phyloP scores from a whole-genome alignment of 2,797 vertebrate species.

The Sebastes variabilis region DNA sequence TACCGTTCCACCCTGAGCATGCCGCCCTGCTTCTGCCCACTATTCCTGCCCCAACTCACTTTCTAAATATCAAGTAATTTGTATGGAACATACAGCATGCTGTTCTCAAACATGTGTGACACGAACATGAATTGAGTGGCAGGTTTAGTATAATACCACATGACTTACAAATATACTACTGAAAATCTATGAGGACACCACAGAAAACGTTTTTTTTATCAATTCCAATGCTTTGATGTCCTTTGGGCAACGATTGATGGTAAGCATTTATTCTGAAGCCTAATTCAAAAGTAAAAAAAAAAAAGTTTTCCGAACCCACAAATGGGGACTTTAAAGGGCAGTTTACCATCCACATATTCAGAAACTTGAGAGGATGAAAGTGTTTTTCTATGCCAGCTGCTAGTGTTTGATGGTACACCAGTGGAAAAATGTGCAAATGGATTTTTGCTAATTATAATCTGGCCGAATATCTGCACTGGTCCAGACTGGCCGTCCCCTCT shows the following conservation, averaged over 20 bases:
- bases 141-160: not conserved
- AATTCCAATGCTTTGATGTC: not conserved
- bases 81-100: not conserved
- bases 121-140: not conserved
- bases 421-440: not conserved
- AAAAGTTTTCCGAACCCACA: not conserved
- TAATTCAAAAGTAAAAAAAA: not conserved
- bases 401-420: not conserved
- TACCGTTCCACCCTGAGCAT: slow-evolving; percentile 44
- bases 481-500: no score
- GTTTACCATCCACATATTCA: not conserved
- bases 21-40: not conserved
- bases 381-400: not conserved
- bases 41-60: not conserved
- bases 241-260: not conserved
- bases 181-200: not conserved
- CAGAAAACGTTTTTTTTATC: not conserved
- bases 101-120: not conserved
- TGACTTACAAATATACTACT: not conserved
- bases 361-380: not conserved
- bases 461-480: not conserved
- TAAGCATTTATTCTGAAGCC: not conserved
- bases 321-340: not conserved
- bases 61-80: slow-evolving; percentile 6
- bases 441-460: not conserved